A percentile compares a stretch with the other conserved stretches of the same genome.
Evolutionary conservation across 2,888 invertebrate genomes (phyloP).

Genomic region (Corbicula japonica): DNA sequence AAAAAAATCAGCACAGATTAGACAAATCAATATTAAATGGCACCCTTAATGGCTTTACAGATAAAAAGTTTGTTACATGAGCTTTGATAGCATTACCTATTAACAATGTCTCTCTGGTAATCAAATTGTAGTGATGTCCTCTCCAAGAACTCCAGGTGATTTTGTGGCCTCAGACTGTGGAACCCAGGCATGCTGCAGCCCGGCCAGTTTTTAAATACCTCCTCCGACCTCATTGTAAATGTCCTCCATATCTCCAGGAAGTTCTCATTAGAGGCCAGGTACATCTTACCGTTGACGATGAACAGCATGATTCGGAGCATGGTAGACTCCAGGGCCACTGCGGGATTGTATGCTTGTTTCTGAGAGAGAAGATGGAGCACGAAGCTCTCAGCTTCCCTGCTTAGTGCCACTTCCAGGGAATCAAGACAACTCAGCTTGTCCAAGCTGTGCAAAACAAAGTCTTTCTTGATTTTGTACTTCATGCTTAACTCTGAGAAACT

Average conservation of each 20-base stretch:
- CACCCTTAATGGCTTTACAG: background rate
- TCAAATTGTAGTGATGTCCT: constrained; percentile 65
- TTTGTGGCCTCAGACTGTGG: constrained; percentile 19
- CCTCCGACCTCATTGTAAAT: constrained; percentile 61
- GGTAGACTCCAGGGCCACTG: constrained; percentile 69
- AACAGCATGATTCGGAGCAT: constrained; percentile 75
- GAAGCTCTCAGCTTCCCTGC: constrained; percentile 68
- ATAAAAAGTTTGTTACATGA: background rate
- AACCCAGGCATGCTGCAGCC: constrained; percentile 26
- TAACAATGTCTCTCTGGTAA: constrained; percentile 73
- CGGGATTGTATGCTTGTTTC: constrained; percentile 65
- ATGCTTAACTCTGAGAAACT: constrained; percentile 71
- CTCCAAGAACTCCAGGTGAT: constrained; percentile 54
- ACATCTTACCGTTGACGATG: constrained; percentile 75
- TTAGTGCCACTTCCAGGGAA: constrained; percentile 71
- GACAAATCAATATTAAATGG: background rate
- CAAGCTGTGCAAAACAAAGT: constrained; percentile 71
- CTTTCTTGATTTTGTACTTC: constrained; percentile 70
- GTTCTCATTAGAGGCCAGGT: constrained; percentile 68
- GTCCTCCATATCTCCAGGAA: constrained; percentile 73
- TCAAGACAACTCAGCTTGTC: constrained; percentile 69
- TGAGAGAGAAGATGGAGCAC: constrained; percentile 66
- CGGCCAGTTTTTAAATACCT: constrained; percentile 44
- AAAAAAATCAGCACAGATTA: no score
- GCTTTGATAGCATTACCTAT: constrained; percentile 52